These are phyloP conservation scores for Drosophila diplacantha DNA, from an alignment of 2,888 invertebrate species.

Conservation along the genomic window DNA sequence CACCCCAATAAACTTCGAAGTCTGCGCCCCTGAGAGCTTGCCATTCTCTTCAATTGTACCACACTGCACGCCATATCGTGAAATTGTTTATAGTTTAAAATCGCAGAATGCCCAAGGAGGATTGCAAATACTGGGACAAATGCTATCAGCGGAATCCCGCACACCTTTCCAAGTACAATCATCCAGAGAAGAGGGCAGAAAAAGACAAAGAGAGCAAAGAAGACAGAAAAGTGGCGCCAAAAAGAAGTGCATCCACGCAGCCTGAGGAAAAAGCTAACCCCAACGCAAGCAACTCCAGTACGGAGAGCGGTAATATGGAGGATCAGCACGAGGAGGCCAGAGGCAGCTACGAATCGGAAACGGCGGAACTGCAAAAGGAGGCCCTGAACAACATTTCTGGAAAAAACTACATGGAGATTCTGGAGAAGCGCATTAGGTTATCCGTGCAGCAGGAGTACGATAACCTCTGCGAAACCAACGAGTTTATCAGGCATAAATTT, in stretches of 20 bases:
- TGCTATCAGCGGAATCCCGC: constrained; percentile 90
- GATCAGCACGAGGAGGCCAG: constrained; percentile 2
- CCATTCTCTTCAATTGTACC: constrained; percentile 10
- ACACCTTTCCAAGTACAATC: constrained; percentile 87
- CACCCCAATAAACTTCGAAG: neutral
- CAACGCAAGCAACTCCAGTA: constrained; percentile 24
- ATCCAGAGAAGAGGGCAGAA: constrained; percentile 80
- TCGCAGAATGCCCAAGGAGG: constrained; percentile 77
- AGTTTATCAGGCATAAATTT: constrained; percentile 85
- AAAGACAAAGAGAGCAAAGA: constrained; percentile 1
- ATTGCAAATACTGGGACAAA: constrained; percentile 87
- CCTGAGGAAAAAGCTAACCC: constrained; percentile 25
- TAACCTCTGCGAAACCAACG: constrained; percentile 78
- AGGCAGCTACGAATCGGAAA: constrained; percentile 54
- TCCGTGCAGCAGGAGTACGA: constrained; percentile 76
- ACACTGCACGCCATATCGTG: constrained; percentile 1
- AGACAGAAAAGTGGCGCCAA: constrained; percentile 59
- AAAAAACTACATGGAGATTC: constrained; percentile 71
- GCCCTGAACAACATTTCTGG: constrained; percentile 70
- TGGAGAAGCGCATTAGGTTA: constrained; percentile 69
- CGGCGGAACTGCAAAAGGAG: constrained; percentile 58
- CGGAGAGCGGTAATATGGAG: constrained; percentile 23
- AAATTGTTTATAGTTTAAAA: constrained; percentile 9
- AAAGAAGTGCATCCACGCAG: constrained; percentile 43
- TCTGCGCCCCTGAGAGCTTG: constrained; percentile 11